Base-by-base conservation (phyloP, 1,140 invertebrate species). In the Bombus difficillimus region DNA sequence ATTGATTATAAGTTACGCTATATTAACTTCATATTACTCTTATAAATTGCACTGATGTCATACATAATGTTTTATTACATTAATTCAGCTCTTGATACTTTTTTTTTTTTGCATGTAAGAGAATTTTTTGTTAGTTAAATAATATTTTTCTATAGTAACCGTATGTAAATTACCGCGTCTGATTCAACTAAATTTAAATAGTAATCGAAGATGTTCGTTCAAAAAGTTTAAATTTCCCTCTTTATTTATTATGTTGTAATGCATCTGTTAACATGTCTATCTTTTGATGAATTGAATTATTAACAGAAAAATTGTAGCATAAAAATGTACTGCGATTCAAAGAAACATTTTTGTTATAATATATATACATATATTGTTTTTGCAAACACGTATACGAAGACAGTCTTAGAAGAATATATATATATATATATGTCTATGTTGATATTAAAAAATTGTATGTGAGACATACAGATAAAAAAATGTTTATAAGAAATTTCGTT, bases 11-110 rank as follows among this genome's bases (percentile, higher is more conserved):
- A 81, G 34, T 81, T 80, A 59, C n/a, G 43, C 47, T 53, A 9
- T 59, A 81, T 73, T 81, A 81, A 81, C 32, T 72, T 59, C 43
- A 39, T 32, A 73, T 78, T 81, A 74, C 39, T 81, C 32, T 64
- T 66, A 53, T 57, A 78, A 34, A 77, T 39, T 81, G 69, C 39
- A 62, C n/a, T 34, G 25, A 73, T 81, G 57, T 80, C 43, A 73
- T 81, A 53, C 18, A 28, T 64, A 76, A 68, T 34, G 39, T 59
- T 71, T 69, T 57, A 79, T 18, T 57, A 62, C 9, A 68, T 22
- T 72, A 37, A 34, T 39, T 78, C 34, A 25, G 25, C 37, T 47
- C 34, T 83, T 53, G 22, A 43, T 83, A 53, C 69, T 28, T 57
- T 32, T 73, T 34, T 28, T 57, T 32, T 73, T 34, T 22, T 57